Conservation (phyloP, 2,797 vertebrate species). For the Spondyliosoma cantharus region DNA sequence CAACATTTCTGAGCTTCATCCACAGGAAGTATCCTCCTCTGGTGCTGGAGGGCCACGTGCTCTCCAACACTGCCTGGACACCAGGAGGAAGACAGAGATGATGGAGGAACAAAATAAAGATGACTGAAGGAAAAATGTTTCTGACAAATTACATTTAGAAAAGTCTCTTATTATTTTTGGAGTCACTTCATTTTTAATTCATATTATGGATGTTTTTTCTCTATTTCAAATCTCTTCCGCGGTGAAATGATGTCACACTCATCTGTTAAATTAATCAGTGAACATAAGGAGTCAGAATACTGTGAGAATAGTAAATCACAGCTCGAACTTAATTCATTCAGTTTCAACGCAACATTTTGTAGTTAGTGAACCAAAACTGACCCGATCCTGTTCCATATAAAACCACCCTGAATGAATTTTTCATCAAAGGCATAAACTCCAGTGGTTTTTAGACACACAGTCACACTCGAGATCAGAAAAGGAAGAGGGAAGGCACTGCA, state of each 20-base stretch:
- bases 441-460: background rate
- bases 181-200: background rate
- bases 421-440: conserved; percentile 42
- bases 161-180: background rate
- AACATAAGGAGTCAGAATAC: background rate
- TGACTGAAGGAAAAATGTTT: background rate
- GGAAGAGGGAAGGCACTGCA: conserved; percentile 22
- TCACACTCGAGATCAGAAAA: conserved; percentile 7
- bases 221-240: background rate
- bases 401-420: conserved; percentile 27
- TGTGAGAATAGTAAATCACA: background rate
- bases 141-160: background rate
- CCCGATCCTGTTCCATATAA: conserved; percentile 4
- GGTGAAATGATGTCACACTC: conserved; percentile 20
- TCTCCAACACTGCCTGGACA: conserved; percentile 95
- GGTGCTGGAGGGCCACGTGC: conserved; percentile 97
- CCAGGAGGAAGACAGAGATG: background rate
- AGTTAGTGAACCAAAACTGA: conserved; percentile 31
- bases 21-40: conserved; percentile 97
- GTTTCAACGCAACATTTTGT: conserved; percentile 24
- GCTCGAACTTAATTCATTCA: background rate
- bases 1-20: conserved; percentile 97
- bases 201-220: background rate
- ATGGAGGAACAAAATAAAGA: background rate
- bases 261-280: background rate